Conservation (phyloP, 92 coral and sea anemone genomes). For the Pocillopora grandis region DNA sequence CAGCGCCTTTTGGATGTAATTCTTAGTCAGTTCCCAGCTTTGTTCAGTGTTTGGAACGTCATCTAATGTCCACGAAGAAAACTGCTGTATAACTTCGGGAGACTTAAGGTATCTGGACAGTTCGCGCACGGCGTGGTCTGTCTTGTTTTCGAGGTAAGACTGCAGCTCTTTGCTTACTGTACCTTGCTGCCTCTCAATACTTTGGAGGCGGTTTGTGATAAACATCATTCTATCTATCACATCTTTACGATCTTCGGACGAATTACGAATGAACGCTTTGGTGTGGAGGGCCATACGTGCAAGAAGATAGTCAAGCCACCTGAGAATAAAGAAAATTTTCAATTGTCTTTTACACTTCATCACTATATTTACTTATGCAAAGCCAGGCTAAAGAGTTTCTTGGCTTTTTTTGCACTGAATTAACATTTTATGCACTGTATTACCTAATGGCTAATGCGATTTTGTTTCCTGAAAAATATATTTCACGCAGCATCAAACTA, state of each 20-base stretch:
- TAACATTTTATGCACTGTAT: no score
- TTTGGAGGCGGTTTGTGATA: background rate
- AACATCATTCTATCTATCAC: background rate
- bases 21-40: constrained; percentile 35
- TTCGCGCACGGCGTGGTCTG: background rate
- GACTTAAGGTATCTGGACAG: constrained; percentile 23
- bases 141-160: background rate
- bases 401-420: no score
- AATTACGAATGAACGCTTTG: constrained; percentile 33
- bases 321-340: background rate
- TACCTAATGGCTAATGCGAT: no score
- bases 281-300: constrained; percentile 26
- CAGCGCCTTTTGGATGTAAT: constrained; percentile 12
- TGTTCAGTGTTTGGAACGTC: constrained; percentile 27
- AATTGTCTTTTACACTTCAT: background rate
- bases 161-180: constrained; percentile 3
- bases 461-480: no score
- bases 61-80: constrained; percentile 38
- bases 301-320: constrained; percentile 47
- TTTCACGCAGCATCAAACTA: no score
- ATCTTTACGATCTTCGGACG: constrained; percentile 25
- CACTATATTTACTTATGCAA: background rate
- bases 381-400: no score
- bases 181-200: constrained; percentile 12
- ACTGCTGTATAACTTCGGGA: background rate